A percentile compares a stretch with the other conserved stretches of the same genome.
These are phyloP conservation scores for Eueides isabella DNA, from an alignment of 1,140 invertebrate genomes.

Conservation along the genomic window DNA sequence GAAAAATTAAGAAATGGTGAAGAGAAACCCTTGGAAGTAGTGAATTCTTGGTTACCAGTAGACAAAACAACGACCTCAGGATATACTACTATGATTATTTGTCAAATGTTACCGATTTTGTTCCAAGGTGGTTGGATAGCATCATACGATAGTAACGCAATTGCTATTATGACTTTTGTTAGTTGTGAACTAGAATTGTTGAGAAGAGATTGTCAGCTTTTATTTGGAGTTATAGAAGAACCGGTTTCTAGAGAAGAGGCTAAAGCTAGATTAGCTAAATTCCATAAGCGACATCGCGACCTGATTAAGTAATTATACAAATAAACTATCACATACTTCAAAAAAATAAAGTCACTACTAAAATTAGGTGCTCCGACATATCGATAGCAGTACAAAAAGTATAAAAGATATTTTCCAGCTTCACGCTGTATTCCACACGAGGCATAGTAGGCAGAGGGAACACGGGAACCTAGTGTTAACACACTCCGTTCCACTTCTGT, in stretches of 20 bases:
- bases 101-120: conserved; percentile 51
- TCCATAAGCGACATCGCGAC: conserved; percentile 50
- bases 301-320: background rate
- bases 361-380: too few relatives aligned
- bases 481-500: too few relatives aligned
- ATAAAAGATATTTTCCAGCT: too few relatives aligned
- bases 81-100: conserved; percentile 48
- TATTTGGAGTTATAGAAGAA: conserved; percentile 45
- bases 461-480: too few relatives aligned
- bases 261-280: conserved; percentile 45
- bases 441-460: too few relatives aligned
- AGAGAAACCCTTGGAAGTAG: background rate
- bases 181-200: conserved; percentile 55
- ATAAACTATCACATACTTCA: background rate
- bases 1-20: background rate
- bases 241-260: conserved; percentile 28
- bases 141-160: conserved; percentile 57
- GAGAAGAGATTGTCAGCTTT: conserved; percentile 46
- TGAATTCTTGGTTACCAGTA: conserved; percentile 59
- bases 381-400: too few relatives aligned
- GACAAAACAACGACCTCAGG: conserved; percentile 51
- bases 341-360: too few relatives aligned
- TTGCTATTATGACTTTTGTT: conserved; percentile 63
- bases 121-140: conserved; percentile 60
- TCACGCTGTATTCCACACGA: too few relatives aligned